These are phyloP conservation scores for Nicator chloris DNA, from an alignment of 2,113 vertebrate genomes.

Conservation along the genomic window DNA sequence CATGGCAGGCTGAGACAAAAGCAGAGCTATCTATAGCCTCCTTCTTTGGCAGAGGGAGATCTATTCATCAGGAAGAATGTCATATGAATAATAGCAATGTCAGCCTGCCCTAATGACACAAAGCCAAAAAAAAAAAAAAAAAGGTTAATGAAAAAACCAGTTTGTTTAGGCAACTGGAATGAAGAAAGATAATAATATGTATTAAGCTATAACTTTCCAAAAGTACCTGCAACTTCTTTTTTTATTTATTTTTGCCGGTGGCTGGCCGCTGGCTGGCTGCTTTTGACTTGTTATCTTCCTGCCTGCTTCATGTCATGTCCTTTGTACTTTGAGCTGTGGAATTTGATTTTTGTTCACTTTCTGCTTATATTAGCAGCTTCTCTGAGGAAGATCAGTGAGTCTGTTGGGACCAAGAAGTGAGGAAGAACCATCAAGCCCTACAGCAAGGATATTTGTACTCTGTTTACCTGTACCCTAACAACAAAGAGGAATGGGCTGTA, in stretches of 20 bases:
- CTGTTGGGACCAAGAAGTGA: not conserved
- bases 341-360: conserved; percentile 35
- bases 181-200: not conserved
- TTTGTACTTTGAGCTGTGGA: conserved; percentile 69
- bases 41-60: not conserved
- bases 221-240: not conserved
- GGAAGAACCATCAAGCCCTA: not conserved
- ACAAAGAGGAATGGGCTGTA: conserved; percentile 73
- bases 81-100: not conserved
- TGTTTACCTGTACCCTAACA: not conserved
- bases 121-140: not conserved
- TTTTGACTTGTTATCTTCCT: not conserved
- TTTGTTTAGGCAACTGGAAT: not conserved
- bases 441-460: not conserved
- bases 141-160: not conserved
- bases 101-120: not conserved
- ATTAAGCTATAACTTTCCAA: not conserved
- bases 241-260: not conserved
- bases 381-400: not conserved
- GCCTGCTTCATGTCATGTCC: not conserved
- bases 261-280: not conserved
- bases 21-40: not conserved
- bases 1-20: not conserved
- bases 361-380: conserved; percentile 47
- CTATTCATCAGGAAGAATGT: not conserved